A percentile compares a stretch with the other conserved stretches of the same genome.
Conservation (phyloP, 2,113 vertebrate genomes). For the Trogon melanurus region DNA sequence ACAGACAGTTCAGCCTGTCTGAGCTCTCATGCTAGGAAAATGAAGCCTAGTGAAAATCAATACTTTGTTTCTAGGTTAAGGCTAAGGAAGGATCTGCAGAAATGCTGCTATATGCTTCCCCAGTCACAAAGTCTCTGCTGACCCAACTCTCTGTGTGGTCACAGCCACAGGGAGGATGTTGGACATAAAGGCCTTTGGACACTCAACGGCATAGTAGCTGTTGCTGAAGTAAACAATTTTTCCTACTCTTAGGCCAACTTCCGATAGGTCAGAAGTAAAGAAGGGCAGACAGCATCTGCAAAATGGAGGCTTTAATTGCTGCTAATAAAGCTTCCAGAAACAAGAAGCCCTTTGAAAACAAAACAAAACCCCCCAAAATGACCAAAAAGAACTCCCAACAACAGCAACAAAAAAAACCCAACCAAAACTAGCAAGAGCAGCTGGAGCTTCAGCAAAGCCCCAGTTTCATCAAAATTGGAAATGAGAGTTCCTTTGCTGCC, state of each 20-base stretch:
- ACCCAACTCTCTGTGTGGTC: neutral
- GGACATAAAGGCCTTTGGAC: neutral
- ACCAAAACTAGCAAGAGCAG: accelerated
- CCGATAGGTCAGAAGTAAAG: neutral
- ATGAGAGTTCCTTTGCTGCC: accelerated
- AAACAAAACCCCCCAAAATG: neutral
- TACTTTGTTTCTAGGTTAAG: neutral
- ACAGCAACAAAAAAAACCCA: no score
- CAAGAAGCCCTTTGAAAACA: neutral
- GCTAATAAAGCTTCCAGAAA: neutral
- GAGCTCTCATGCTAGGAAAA: neutral
- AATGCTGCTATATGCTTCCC: neutral
- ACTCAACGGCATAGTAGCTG: neutral
- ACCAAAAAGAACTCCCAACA: no score
- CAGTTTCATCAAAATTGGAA: neutral
- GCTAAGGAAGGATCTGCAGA: neutral
- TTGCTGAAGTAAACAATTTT: neutral
- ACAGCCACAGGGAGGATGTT: neutral
- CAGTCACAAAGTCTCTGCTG: neutral
- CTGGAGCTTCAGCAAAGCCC: neutral
- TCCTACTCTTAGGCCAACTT: neutral
- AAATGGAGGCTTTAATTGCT: neutral
- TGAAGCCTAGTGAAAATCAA: neutral
- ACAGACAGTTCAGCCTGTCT: neutral
- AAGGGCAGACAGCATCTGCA: neutral